Conservation (phyloP, 2,888 invertebrate species). For the Scelioninae gen. 1 region DNA sequence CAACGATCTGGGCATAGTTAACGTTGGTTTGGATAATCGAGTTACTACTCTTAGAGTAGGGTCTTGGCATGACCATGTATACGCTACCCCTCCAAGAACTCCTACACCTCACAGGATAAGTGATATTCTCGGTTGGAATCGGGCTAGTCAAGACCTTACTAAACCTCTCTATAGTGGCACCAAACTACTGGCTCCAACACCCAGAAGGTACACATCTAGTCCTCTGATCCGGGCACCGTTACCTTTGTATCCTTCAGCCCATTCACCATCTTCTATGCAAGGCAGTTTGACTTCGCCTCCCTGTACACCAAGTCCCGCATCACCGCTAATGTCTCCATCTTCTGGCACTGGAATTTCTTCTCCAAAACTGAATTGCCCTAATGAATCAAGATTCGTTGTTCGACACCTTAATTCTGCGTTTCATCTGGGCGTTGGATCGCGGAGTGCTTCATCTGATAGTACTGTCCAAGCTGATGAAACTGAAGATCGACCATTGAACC, state of each 20-base stretch:
- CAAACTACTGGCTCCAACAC: conserved; percentile 76
- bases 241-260: conserved; percentile 75
- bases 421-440: conserved; percentile 49
- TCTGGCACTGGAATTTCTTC: conserved; percentile 71
- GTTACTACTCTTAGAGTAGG: conserved; percentile 64
- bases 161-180: conserved; percentile 50
- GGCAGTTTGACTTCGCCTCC: conserved; percentile 76
- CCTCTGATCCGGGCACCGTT: conserved; percentile 74
- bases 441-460: conserved; percentile 68
- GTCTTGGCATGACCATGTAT: conserved; percentile 95
- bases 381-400: conserved; percentile 46
- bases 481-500: conserved; percentile 83
- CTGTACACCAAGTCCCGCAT: conserved; percentile 76
- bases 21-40: conserved; percentile 48
- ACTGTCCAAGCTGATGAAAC: conserved; percentile 71
- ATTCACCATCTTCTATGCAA: conserved; percentile 74
- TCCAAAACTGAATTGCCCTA: conserved; percentile 68
- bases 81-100: conserved; percentile 91
- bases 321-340: conserved; percentile 75
- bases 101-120: conserved; percentile 95
- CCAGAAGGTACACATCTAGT: conserved; percentile 74
- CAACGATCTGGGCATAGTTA: neutral
- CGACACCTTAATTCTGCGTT: conserved; percentile 62
- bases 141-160: conserved; percentile 27
- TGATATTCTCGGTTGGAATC: conserved; percentile 91